Evolutionary conservation across 2,888 invertebrate genomes (phyloP), one percentile per base, ranked within the genome.

Genomic region (Ditula angustiorana): DNA sequence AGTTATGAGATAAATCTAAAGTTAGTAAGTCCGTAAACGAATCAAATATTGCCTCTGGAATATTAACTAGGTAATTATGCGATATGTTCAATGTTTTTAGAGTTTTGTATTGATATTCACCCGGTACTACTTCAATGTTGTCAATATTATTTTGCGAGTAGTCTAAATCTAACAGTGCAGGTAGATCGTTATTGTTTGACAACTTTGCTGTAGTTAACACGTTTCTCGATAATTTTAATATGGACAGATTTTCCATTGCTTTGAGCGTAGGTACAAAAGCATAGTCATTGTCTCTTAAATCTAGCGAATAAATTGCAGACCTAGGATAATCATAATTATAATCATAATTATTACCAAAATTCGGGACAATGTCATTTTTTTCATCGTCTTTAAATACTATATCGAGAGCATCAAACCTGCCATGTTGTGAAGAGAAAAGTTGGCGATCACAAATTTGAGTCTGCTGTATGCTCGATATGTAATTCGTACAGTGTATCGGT

Each of bases 1-100:
- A 76, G 65, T 90, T 89, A 57, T 84, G 63, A 2, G 87, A 86
- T 4, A 90, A 65, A 70, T 88, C 85, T 67, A 89, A 73, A 30
- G 44, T 71, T 67, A 75, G 71, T 13, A 89, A 68, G 33, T 79
- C 65, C 13, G 69, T 64, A 2, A 85, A 77, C 41, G 61, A 63
- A 44, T 80, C 78, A 47, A 89, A 88, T 13, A 76, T 59, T 2
- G 75, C 74, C 11, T 83, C 81, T 2, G 80, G 73, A 33, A 88
- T 68, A 24, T 68, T 60, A 0, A 73, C 70, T 1, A 90, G 61
- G 56, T 79, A 70, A 67, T 89, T 89, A 58, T 85, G 71, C 0
- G 88, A 83, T 16, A 89, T 67, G 60, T 86, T 79, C 8, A 89
- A 67, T 23, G 61, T 75, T 28, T 66, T 72, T n/a, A 89, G 61